phyloP scores from a whole-genome alignment of 2,797 vertebrate species.

The Manis crassicaudata region DNA sequence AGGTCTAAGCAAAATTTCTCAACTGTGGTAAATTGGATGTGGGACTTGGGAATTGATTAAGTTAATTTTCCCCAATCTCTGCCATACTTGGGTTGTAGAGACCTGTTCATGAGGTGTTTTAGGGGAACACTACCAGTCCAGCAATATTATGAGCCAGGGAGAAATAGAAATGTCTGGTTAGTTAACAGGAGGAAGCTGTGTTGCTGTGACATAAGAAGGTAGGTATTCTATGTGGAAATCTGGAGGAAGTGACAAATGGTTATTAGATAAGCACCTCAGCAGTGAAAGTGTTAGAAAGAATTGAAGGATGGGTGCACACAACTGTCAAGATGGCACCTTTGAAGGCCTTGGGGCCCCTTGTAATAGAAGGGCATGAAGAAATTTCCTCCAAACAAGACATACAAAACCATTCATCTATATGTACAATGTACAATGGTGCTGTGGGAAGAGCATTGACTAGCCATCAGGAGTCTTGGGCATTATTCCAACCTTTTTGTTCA shows the following conservation, averaged over 20 bases:
- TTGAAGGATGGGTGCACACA: neutral
- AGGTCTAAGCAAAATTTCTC: neutral
- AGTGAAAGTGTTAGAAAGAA: neutral
- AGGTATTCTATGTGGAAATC: conserved; percentile 24
- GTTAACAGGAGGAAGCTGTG: conserved; percentile 21
- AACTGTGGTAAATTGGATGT: neutral
- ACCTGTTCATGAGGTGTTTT: neutral
- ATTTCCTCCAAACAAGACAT: neutral
- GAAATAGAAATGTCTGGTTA: neutral
- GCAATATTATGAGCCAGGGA: neutral
- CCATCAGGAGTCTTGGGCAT: neutral
- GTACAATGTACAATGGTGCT: neutral
- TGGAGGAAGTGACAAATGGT: conserved; percentile 49
- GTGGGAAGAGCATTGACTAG: neutral
- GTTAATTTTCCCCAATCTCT: neutral
- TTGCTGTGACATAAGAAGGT: conserved; percentile 35
- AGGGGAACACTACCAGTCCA: neutral
- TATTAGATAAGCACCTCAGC: conserved; percentile 25
- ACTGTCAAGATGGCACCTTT: neutral
- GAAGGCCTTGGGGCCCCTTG: neutral
- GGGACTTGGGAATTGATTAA: neutral
- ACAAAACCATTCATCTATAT: neutral
- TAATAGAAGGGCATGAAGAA: neutral
- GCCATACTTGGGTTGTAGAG: neutral
- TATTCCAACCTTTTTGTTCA: neutral